Conservation (phyloP, 2,113 vertebrate genomes). For the Zosterops borbonicus region DNA sequence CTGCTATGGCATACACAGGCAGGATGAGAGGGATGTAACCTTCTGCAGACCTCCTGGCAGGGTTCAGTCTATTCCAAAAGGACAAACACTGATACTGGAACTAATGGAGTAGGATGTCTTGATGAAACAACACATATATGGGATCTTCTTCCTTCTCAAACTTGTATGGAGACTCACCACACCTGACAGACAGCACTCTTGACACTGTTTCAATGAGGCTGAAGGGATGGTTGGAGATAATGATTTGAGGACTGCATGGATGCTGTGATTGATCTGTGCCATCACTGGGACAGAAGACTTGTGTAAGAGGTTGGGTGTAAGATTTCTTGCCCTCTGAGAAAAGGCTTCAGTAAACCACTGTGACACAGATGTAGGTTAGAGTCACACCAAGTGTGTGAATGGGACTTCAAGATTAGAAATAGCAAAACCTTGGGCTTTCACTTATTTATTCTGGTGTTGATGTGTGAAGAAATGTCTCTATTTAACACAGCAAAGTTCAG, state of each 20-base stretch:
- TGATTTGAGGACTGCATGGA: accelerated
- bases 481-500: not conserved
- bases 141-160: not conserved
- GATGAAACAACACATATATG: not conserved
- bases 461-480: not conserved
- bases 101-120: not conserved
- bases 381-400: not conserved
- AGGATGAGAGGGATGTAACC: not conserved
- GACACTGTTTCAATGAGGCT: not conserved
- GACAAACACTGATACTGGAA: not conserved
- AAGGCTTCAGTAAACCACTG: not conserved
- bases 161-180: not conserved
- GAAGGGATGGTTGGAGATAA: not conserved
- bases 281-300: not conserved
- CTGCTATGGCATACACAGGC: not conserved
- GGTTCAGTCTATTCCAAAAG: not conserved
- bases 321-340: not conserved
- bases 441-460: not conserved
- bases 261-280: accelerated
- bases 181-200: not conserved
- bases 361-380: not conserved
- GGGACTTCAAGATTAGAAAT: not conserved
- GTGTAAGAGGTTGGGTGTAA: accelerated
- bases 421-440: not conserved
- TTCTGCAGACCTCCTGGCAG: not conserved